Percentiles rank a stretch among this genome's conserved stretches.
Conservation (phyloP, 2,113 vertebrate genomes). For the Prietella phreatophila region DNA sequence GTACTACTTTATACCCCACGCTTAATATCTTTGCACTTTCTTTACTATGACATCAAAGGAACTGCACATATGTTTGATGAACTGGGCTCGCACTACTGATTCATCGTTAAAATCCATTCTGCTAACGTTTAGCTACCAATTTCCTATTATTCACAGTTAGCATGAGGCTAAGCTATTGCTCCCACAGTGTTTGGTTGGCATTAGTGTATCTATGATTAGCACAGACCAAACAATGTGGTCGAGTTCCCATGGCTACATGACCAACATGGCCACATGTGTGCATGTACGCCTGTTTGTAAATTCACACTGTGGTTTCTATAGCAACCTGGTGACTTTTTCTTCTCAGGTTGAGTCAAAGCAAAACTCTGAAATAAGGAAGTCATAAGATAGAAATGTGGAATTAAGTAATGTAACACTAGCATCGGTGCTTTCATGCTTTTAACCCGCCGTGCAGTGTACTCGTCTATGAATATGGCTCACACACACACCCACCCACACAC, state of each 20-base stretch:
- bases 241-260: neutral
- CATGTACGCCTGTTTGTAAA: neutral
- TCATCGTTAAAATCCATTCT: neutral
- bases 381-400: neutral
- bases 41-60: neutral
- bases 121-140: neutral
- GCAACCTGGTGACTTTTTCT: constrained; percentile 9
- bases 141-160: neutral
- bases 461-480: neutral
- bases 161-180: neutral
- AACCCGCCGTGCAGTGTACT: neutral
- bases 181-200: no score
- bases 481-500: no score
- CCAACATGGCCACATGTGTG: neutral
- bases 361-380: constrained; percentile 28
- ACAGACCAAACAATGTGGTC: neutral
- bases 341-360: neutral
- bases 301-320: neutral
- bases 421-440: neutral
- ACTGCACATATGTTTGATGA: no score
- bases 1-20: neutral
- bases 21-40: neutral
- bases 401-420: neutral
- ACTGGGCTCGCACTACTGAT: no score
- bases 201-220: neutral